Conservation (phyloP, 53 echinoderm and acorn worm species). For the Glandiceps talaboti region DNA sequence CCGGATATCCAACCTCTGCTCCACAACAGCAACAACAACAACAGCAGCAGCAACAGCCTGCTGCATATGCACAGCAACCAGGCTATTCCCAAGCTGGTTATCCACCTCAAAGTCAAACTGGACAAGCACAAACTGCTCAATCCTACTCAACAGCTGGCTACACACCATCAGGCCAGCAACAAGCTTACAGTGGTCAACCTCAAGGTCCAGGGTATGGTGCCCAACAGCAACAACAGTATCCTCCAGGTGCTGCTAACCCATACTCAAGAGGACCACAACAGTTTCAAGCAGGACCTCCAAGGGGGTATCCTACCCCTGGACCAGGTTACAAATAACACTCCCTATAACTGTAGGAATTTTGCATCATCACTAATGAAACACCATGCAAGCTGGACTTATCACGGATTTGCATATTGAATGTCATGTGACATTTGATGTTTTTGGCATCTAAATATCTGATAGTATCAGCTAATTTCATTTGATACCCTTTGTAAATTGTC, state of each 20-base stretch:
- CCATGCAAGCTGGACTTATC: too few species aligned
- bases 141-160: not conserved
- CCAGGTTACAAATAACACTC: conserved; percentile 89
- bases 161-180: not conserved
- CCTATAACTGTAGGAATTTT: too few species aligned
- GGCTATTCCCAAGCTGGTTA: not conserved
- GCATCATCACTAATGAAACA: too few species aligned
- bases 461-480: too few species aligned
- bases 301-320: conserved; percentile 48
- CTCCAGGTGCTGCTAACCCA: not conserved
- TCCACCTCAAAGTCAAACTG: not conserved
- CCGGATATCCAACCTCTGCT: too few species aligned
- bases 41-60: too few species aligned
- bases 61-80: not conserved
- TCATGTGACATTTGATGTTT: too few species aligned
- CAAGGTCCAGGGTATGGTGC: not conserved
- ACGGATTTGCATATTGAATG: too few species aligned
- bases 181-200: not conserved
- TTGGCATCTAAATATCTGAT: too few species aligned
- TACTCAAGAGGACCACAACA: not conserved
- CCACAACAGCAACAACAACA: conserved; percentile 42
- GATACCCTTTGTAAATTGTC: too few species aligned
- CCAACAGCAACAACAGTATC: not conserved
- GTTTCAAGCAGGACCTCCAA: conserved; percentile 12
- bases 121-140: not conserved